phyloP scores from a whole-genome alignment of 2,113 vertebrate species.

The Odocoileus hemionus region DNA sequence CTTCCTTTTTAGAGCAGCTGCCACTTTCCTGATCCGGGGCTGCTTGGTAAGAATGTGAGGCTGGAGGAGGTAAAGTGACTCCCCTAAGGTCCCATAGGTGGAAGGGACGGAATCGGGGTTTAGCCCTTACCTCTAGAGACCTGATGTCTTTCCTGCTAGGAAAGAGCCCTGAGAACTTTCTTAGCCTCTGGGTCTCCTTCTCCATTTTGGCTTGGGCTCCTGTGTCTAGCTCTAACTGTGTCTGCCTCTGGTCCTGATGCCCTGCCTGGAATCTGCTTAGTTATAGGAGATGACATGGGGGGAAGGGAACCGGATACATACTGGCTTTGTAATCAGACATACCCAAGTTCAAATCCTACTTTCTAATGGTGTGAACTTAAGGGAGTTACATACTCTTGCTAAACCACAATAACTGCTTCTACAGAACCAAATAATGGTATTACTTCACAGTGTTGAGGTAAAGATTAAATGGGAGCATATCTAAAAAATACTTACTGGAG shows the following conservation, averaged over 20 bases:
- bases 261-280: not conserved
- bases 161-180: not conserved
- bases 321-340: not conserved
- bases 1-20: not conserved
- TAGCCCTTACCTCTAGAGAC: not conserved
- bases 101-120: not conserved
- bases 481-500: not conserved
- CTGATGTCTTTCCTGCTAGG: not conserved
- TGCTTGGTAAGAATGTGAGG: not conserved
- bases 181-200: not conserved
- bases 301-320: not conserved
- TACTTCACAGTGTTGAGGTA: not conserved
- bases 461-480: not conserved
- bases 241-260: not conserved
- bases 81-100: not conserved
- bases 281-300: not conserved
- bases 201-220: not conserved
- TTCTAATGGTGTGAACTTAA: not conserved
- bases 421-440: not conserved
- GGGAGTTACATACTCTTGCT: not conserved
- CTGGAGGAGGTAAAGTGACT: not conserved
- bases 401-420: not conserved
- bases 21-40: not conserved
- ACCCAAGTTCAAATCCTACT: not conserved
- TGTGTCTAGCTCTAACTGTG: not conserved